phyloP scores from a whole-genome alignment of 1,140 invertebrate species.

The Zaprionus capensis region DNA sequence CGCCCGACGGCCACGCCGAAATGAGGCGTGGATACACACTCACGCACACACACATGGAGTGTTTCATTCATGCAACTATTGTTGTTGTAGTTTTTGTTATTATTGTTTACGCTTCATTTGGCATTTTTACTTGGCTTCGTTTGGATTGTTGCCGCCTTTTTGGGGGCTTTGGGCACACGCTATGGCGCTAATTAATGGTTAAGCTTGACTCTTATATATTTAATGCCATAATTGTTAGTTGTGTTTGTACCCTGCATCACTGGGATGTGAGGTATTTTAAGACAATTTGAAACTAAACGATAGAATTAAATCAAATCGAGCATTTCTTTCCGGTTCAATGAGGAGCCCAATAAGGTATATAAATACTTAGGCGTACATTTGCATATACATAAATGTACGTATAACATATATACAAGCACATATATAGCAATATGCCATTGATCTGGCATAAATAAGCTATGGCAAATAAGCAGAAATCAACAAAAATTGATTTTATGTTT shows the following conservation, averaged over 20 bases:
- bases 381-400: conserved; percentile 29
- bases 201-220: conserved; percentile 56
- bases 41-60: conserved; percentile 38
- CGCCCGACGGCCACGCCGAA: conserved; percentile 47
- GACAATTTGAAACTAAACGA: background rate
- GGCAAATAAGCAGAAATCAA: conserved; percentile 58
- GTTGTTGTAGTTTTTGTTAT: conserved; percentile 16
- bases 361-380: conserved; percentile 45
- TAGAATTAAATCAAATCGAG: background rate
- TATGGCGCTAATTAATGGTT: conserved; percentile 72
- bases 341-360: conserved; percentile 48
- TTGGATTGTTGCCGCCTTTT: conserved; percentile 52
- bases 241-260: conserved; percentile 14
- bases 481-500: conserved; percentile 64
- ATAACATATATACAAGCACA: background rate
- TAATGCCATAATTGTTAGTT: conserved; percentile 60
- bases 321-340: background rate
- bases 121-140: conserved; percentile 59
- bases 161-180: conserved; percentile 33
- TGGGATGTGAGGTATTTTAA: background rate
- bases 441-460: conserved; percentile 17
- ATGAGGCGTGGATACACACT: conserved; percentile 42
- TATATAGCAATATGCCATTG: conserved; percentile 22
- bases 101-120: conserved; percentile 76
- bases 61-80: conserved; percentile 70